phyloP scores from a whole-genome alignment of 2,888 invertebrate genomes.

The Bruchidius siliquastri region DNA sequence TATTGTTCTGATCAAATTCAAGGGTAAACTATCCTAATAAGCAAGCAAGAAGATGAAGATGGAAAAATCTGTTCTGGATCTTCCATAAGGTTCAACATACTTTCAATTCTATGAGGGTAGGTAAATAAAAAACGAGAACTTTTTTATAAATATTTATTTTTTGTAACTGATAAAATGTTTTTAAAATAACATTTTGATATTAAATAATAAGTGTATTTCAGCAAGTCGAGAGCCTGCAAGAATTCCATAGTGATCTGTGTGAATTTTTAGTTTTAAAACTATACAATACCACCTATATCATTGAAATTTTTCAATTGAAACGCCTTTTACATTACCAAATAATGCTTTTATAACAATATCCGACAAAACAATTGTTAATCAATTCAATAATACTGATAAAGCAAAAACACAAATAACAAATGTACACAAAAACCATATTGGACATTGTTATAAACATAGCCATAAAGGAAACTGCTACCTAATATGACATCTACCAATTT shows the following conservation, averaged over 20 bases:
- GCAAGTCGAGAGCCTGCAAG: constrained; percentile 28
- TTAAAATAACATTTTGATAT: constrained; percentile 45
- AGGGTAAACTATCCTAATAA: too few species aligned
- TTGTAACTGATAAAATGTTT: constrained; percentile 44
- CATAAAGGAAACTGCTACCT: constrained; percentile 38
- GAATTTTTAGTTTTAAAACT: constrained; percentile 33
- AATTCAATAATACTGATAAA: constrained; percentile 20
- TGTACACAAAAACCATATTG: constrained; percentile 9
- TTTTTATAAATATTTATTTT: constrained; percentile 46
- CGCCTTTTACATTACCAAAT: constrained; percentile 25
- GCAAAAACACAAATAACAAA: constrained; percentile 3
- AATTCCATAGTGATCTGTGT: constrained; percentile 29
- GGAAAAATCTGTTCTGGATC: too few species aligned
- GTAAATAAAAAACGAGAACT: constrained; percentile 3
- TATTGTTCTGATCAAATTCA: too few species aligned
- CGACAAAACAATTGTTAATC: constrained; percentile 7
- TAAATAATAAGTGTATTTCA: constrained; percentile 41
- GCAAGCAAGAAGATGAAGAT: too few species aligned
- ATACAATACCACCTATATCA: constrained; percentile 34
- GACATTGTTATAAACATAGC: constrained; percentile 35
- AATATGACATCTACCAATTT: constrained; percentile 44
- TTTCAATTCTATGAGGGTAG: too few species aligned
- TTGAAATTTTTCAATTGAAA: constrained; percentile 29
- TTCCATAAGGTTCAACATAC: too few species aligned
- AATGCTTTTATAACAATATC: constrained; percentile 26